A percentile compares a stretch with the other conserved stretches of the same genome.
Conservation (phyloP, 2,113 vertebrate genomes). For the Brachypodius melanocephalos region DNA sequence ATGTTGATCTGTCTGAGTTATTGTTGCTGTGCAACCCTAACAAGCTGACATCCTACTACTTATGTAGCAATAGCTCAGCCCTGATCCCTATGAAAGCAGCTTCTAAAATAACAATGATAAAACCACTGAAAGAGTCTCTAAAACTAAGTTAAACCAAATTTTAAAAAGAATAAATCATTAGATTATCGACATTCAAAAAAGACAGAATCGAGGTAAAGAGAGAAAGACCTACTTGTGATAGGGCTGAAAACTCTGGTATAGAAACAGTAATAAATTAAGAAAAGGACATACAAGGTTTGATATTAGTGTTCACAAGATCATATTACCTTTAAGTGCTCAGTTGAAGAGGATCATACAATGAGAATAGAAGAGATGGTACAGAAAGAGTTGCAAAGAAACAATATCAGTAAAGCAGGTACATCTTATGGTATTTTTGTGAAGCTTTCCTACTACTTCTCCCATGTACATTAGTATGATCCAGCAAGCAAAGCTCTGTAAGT, state of each 20-base stretch:
- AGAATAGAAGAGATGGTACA: not conserved
- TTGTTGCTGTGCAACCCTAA: not conserved
- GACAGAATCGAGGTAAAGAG: not conserved
- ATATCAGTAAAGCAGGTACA: not conserved
- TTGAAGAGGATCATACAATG: not conserved
- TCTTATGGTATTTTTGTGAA: not conserved
- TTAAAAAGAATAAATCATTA: not conserved
- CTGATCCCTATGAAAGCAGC: not conserved
- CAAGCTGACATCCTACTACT: not conserved
- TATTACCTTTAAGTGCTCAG: not conserved
- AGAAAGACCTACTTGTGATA: not conserved
- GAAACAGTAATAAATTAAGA: not conserved
- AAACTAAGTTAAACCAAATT: not conserved
- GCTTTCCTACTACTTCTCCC: not conserved
- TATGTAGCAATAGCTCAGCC: not conserved
- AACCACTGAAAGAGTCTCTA: not conserved
- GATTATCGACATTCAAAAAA: not conserved
- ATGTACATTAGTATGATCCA: not conserved
- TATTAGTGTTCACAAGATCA: not conserved
- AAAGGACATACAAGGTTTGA: not conserved
- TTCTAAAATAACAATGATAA: not conserved
- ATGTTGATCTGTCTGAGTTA: not conserved
- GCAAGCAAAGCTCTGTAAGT: not conserved
- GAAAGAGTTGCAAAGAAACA: not conserved
- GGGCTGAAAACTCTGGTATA: not conserved